Conservation (phyloP, 2,888 invertebrate genomes). For the Epirrhoe tristata region DNA sequence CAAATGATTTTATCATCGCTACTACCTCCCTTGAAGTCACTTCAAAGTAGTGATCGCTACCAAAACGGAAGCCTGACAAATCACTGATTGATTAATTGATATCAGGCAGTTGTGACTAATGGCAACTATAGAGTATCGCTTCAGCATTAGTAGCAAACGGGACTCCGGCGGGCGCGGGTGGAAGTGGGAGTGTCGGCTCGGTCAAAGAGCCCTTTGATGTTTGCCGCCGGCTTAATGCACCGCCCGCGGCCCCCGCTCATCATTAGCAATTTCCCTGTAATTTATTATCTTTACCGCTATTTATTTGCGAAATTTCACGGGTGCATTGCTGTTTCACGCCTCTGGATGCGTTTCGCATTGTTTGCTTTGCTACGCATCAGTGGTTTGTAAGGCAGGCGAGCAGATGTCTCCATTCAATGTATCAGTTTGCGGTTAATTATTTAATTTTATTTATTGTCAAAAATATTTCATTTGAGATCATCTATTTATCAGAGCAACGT, state of each 20-base stretch:
- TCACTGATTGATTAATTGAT: slow-evolving; percentile 72
- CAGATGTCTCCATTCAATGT: background rate
- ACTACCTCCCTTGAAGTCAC: background rate
- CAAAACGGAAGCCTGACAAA: slow-evolving; percentile 62
- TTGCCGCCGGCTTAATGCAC: slow-evolving; percentile 85
- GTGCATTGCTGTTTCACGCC: slow-evolving; percentile 58
- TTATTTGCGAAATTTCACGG: slow-evolving; percentile 82
- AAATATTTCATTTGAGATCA: too few species aligned
- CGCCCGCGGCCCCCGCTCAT: slow-evolving; percentile 83
- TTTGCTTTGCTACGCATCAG: slow-evolving; percentile 1
- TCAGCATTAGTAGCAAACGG: slow-evolving; percentile 54
- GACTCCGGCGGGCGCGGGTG: slow-evolving; percentile 53
- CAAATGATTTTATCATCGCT: background rate
- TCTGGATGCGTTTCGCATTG: slow-evolving; percentile 38
- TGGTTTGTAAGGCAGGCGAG: background rate
- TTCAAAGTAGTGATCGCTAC: slow-evolving; percentile 23
- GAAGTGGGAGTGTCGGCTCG: slow-evolving; percentile 83
- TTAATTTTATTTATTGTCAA: background rate
- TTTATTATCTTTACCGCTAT: slow-evolving; percentile 85
- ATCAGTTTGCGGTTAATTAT: background rate
- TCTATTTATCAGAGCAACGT: too few species aligned
- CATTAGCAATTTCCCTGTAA: slow-evolving; percentile 85
- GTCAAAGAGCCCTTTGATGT: slow-evolving; percentile 85
- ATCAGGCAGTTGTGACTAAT: slow-evolving; percentile 61
- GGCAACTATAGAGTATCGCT: slow-evolving; percentile 40